Evolutionary conservation across 2,888 invertebrate genomes (phyloP).

Genomic region (Dysmachus trigonus): DNA sequence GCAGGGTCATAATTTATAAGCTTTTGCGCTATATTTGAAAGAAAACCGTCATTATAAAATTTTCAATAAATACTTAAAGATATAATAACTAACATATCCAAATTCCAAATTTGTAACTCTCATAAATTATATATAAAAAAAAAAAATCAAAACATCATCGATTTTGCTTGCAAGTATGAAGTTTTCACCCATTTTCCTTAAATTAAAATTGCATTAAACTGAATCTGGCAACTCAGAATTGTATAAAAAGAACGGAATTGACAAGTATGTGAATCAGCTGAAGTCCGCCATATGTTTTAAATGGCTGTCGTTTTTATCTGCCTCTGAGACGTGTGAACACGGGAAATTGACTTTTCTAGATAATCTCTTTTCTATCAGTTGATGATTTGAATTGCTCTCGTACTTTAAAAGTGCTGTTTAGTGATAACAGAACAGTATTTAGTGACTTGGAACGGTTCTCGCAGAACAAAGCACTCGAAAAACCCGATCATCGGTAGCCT

Average conservation of each 20-base stretch:
- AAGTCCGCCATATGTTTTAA: slow-evolving; percentile 32
- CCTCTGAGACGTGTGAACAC: slow-evolving; percentile 29
- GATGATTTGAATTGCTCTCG: not conserved
- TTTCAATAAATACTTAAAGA: too few relatives aligned
- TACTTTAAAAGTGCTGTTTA: slow-evolving; percentile 1
- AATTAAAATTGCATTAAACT: not conserved
- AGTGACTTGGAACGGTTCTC: not conserved
- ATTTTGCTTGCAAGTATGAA: too few relatives aligned
- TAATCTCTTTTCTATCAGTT: not conserved
- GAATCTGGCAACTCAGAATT: not conserved
- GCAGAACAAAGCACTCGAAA: not conserved
- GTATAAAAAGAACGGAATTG: not conserved
- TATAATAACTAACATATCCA: too few relatives aligned
- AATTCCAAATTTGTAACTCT: too few relatives aligned
- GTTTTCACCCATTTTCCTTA: not conserved
- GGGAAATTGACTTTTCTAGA: slow-evolving; percentile 12
- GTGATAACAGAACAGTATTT: too few relatives aligned
- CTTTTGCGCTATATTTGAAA: too few relatives aligned
- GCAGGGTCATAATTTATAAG: too few relatives aligned
- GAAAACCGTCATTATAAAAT: too few relatives aligned
- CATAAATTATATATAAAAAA: too few relatives aligned
- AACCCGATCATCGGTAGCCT: slow-evolving; percentile 68
- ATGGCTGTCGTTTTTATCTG: slow-evolving; percentile 10
- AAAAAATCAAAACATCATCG: too few relatives aligned
- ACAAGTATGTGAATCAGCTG: slow-evolving; percentile 32